A percentile compares a stretch with the other conserved stretches of the same genome.
Evolutionary conservation across 2,888 invertebrate species (phyloP).

Genomic region (Drosophila greeni): DNA sequence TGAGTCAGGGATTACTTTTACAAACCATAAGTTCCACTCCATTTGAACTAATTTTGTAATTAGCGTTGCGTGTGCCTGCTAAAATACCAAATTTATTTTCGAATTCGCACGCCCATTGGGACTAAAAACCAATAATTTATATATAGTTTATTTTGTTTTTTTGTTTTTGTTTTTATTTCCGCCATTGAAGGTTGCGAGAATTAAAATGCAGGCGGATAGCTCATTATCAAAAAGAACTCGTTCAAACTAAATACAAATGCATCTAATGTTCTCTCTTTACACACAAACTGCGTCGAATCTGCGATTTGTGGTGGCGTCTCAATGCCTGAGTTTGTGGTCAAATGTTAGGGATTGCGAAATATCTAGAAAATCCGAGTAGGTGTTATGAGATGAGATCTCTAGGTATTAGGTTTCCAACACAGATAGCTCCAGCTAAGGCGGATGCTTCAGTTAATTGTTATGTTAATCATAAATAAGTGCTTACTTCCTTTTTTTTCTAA

Average conservation of each 20-base stretch:
- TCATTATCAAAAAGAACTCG: slow-evolving; percentile 21
- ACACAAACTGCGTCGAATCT: slow-evolving; percentile 18
- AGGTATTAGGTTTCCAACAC: slow-evolving; percentile 1
- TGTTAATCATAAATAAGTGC: background rate
- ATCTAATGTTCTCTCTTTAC: slow-evolving; percentile 9
- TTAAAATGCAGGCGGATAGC: slow-evolving; percentile 19
- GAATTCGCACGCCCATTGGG: slow-evolving; percentile 11
- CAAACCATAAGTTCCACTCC: background rate
- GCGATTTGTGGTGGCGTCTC: slow-evolving; percentile 27
- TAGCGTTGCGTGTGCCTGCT: slow-evolving; percentile 2
- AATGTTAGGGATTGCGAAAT: slow-evolving; percentile 5
- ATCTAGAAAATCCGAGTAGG: slow-evolving; percentile 8
- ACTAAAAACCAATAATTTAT: slow-evolving; percentile 14
- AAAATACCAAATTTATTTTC: slow-evolving; percentile 12
- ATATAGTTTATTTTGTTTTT: slow-evolving; percentile 19
- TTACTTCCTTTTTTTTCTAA: slow-evolving; percentile 7
- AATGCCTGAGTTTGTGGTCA: slow-evolving; percentile 24
- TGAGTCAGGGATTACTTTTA: background rate
- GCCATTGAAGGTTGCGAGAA: slow-evolving; percentile 12
- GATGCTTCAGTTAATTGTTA: background rate
- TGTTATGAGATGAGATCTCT: slow-evolving; percentile 13
- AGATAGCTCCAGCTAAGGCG: background rate
- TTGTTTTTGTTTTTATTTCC: slow-evolving; percentile 10
- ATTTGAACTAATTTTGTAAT: slow-evolving; percentile 1
- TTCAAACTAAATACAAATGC: slow-evolving; percentile 1